A percentile compares a stretch with the other conserved stretches of the same genome.
These are phyloP conservation scores for Microcaecilia unicolor DNA, from an alignment of 2,797 vertebrate species.

Conservation along the genomic window DNA sequence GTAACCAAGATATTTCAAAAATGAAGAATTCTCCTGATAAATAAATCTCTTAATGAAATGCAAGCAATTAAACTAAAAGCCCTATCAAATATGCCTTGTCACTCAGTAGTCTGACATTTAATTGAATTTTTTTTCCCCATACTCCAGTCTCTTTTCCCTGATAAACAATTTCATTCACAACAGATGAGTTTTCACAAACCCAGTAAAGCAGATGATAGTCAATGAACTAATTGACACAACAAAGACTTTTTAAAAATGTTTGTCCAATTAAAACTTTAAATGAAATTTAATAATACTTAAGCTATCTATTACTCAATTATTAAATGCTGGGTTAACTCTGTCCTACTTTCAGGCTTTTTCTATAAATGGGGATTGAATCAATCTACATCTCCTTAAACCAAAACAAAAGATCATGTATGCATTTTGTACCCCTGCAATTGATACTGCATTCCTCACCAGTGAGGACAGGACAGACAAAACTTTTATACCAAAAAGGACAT, in stretches of 20 bases:
- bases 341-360: conserved; percentile 12
- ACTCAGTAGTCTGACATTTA: conserved; percentile 72
- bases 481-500: no score
- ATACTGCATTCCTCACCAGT: no score
- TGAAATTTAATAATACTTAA: conserved; percentile 55
- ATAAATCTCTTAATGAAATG: conserved; percentile 79
- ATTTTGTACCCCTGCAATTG: no score
- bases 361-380: no score
- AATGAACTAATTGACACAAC: conserved; percentile 90
- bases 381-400: no score
- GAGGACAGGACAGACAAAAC: no score
- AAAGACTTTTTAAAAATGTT: conserved; percentile 59
- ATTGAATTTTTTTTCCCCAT: conserved; percentile 78
- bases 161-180: conserved; percentile 79
- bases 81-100: conserved; percentile 74
- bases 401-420: no score
- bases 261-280: conserved; percentile 61
- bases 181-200: conserved; percentile 69
- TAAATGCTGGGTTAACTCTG: conserved; percentile 38
- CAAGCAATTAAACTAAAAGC: conserved; percentile 93
- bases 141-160: conserved; percentile 45
- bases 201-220: conserved; percentile 70
- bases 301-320: conserved; percentile 57
- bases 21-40: conserved; percentile 65
- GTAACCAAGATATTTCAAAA: conserved; percentile 34